These are phyloP conservation scores for Sprattus sprattus DNA, from an alignment of 2,113 vertebrate species.

Conservation along the genomic window DNA sequence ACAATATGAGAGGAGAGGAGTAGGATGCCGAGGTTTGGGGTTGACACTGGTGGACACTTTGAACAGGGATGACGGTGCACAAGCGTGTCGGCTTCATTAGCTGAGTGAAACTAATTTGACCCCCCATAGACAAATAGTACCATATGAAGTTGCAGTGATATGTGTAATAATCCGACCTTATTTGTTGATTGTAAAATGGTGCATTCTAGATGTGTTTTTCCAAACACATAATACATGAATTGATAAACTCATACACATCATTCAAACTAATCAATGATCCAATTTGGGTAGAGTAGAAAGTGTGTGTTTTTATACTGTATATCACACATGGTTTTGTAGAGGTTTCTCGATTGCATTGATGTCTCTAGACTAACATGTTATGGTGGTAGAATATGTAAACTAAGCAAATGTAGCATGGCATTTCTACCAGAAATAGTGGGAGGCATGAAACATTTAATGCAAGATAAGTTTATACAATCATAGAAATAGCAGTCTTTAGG, in stretches of 20 bases:
- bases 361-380: background rate
- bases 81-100: background rate
- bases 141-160: background rate
- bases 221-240: background rate
- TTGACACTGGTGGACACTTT: background rate
- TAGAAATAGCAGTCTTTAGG: too few species aligned
- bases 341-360: background rate
- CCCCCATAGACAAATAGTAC: background rate
- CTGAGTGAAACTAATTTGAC: background rate
- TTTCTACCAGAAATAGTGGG: background rate
- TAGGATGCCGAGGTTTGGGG: conserved; percentile 44
- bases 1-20: conserved; percentile 47
- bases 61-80: conserved; percentile 38
- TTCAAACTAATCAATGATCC: background rate
- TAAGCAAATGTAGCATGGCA: background rate
- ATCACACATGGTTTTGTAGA: background rate
- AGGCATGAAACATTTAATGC: background rate
- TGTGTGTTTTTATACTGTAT: background rate
- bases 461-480: too few species aligned
- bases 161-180: background rate
- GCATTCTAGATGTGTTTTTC: too few species aligned
- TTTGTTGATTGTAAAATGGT: background rate
- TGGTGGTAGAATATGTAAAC: background rate
- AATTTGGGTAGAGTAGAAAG: background rate
- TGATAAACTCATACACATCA: background rate